Evolutionary conservation across 2,888 invertebrate species (phyloP).

Genomic region (Caenorhabditis japonica): DNA sequence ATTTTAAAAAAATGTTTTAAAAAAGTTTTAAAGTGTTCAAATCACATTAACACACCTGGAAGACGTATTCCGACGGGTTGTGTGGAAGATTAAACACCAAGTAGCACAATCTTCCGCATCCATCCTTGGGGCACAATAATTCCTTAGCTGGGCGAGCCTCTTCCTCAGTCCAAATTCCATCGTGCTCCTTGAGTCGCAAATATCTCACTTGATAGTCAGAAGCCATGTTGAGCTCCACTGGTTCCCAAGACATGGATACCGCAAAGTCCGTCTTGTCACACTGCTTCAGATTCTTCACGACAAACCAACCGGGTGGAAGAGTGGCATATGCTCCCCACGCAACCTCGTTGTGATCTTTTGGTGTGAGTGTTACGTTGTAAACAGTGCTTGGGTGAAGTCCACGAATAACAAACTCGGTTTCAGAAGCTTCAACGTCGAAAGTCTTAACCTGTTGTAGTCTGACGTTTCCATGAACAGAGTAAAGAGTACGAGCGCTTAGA

Average conservation of each 20-base stretch:
- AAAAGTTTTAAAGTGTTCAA: neutral
- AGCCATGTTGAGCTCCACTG: conserved; percentile 72
- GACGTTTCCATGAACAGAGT: conserved; percentile 72
- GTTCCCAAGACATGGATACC: conserved; percentile 76
- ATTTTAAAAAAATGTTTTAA: neutral
- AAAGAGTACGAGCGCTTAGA: conserved; percentile 71
- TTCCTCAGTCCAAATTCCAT: conserved; percentile 73
- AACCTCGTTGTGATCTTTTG: conserved; percentile 69
- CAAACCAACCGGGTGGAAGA: conserved; percentile 76
- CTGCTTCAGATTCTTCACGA: conserved; percentile 74
- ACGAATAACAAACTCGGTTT: conserved; percentile 73
- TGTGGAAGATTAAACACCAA: conserved; percentile 76
- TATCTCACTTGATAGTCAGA: conserved; percentile 76
- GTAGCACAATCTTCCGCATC: conserved; percentile 76
- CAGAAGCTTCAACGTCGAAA: conserved; percentile 70
- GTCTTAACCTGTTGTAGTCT: conserved; percentile 68
- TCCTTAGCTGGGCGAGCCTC: conserved; percentile 64
- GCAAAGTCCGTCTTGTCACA: conserved; percentile 76
- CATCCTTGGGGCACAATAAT: conserved; percentile 66
- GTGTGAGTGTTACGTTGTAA: conserved; percentile 76
- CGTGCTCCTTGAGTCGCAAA: conserved; percentile 67
- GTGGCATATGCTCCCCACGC: conserved; percentile 77
- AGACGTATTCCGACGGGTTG: conserved; percentile 71
- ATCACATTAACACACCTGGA: conserved; percentile 68
- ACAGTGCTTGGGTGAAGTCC: conserved; percentile 74